phyloP scores from a whole-genome alignment of 1,140 invertebrate genomes.

The Pachypeltis micranthus region DNA sequence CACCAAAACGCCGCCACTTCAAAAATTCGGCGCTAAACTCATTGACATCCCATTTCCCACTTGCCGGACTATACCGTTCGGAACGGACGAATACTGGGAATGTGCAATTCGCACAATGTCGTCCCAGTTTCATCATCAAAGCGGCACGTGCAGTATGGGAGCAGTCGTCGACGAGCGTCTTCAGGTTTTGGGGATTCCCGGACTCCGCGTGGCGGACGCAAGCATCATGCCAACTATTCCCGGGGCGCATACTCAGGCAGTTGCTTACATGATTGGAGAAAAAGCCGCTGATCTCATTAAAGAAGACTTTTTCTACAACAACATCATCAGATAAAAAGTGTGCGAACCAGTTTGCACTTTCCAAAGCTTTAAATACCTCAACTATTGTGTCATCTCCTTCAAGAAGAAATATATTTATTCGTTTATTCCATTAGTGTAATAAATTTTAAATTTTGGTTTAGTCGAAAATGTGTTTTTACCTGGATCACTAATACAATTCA shows the following conservation, averaged over 20 bases:
- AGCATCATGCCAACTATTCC: constrained; percentile 23
- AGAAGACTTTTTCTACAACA: constrained; percentile 20
- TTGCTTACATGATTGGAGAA: constrained; percentile 45
- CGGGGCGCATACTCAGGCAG: constrained; percentile 31
- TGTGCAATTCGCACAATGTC: constrained; percentile 54
- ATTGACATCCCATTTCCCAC: constrained; percentile 50
- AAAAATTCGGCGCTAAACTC: constrained; percentile 43
- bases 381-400: no score
- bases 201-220: constrained; percentile 25
- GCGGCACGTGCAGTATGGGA: constrained; percentile 52
- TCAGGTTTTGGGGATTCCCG: constrained; percentile 23
- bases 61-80: constrained; percentile 46
- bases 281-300: constrained; percentile 44
- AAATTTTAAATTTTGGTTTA: no score
- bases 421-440: no score
- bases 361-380: no score
- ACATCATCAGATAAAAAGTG: neutral
- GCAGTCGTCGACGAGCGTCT: constrained; percentile 38
- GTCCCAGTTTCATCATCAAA: constrained; percentile 62
- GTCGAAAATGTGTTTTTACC: no score
- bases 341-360: no score
- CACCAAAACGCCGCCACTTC: constrained; percentile 31
- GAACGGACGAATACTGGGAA: constrained; percentile 58
- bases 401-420: no score
- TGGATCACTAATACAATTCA: no score